Evolutionary conservation across 2,797 vertebrate genomes (phyloP).

Genomic region (Enteromius argenteus): DNA sequence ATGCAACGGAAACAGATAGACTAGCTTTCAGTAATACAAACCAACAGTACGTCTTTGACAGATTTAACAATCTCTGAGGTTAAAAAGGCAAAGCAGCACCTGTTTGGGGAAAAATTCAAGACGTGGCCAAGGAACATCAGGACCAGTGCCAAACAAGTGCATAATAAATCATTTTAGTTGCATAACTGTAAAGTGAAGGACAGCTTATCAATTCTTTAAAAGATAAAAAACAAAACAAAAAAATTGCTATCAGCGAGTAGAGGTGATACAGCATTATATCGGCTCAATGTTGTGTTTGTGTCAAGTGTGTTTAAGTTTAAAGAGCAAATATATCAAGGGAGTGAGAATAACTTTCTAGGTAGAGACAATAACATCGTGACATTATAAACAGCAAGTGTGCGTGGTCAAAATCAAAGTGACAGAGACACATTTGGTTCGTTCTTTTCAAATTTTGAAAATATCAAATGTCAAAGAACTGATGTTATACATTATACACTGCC

Average conservation of each 20-base stretch:
- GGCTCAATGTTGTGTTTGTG: conserved; percentile 17
- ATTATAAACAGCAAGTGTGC: conserved; percentile 23
- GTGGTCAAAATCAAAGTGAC: neutral
- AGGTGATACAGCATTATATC: neutral
- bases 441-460: neutral
- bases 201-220: neutral
- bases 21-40: neutral
- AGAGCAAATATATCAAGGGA: conserved; percentile 25
- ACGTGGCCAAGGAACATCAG: neutral
- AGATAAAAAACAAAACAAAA: neutral
- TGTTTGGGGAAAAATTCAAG: neutral
- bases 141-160: neutral
- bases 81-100: neutral
- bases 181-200: neutral
- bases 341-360: neutral
- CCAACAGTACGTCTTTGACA: neutral
- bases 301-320: conserved; percentile 22
- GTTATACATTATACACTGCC: neutral
- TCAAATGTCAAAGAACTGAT: conserved; percentile 5
- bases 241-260: neutral
- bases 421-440: neutral
- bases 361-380: neutral
- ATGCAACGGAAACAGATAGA: neutral
- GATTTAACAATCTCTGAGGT: neutral
- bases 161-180: neutral